Base-by-base conservation (phyloP, 2,797 vertebrate species). In the Chromobotia macracanthus region DNA sequence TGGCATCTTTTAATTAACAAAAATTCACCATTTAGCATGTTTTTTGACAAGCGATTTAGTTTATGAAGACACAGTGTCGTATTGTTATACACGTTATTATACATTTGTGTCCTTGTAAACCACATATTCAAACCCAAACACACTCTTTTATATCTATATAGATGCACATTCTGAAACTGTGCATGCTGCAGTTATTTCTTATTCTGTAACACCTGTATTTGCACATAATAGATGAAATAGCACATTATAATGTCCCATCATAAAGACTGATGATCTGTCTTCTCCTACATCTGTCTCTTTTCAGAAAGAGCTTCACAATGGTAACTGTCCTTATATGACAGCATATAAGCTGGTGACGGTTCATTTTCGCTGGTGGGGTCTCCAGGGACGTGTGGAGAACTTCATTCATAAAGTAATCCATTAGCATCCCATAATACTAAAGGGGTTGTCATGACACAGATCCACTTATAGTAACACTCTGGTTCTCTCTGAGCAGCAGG, bases 341-440 rank as follows among this genome's bases (percentile, higher is more conserved):
- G 91, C 91, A 13, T 91, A 91, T 72, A 92, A 92, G 77, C 76
- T 92, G 80, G 90, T 91, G 58, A 91, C 90, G 0, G 89, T 91
- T 69, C 89, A 91, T 79, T 90, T 92, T 80, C 90, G 89, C 72
- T 92, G 91, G 91, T 91, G 91, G 90, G 91, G 91, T 28, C 86
- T 91, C 13, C 91, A 91, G 79, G 89, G 90, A 7, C 84, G 89
- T 44, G 86, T 91, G 84, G 90, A 92, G 85, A 91, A 84, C 75
- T 91, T 91, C 77, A 90, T 91, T 80, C 90, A 91, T 80, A 90
- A 92, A 88, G 90, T 90, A 63, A 80, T n/a, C 18, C 46, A 1
- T 18, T 9, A 51, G 16, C 3, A 50, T 61, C n/a, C 3, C 21
- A 16, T 38, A 16, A 23, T 21, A 51, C 25, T 9, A 10, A 3